phyloP scores from a whole-genome alignment of 2,888 invertebrate genomes.

The Hipparchia sbordonii region DNA sequence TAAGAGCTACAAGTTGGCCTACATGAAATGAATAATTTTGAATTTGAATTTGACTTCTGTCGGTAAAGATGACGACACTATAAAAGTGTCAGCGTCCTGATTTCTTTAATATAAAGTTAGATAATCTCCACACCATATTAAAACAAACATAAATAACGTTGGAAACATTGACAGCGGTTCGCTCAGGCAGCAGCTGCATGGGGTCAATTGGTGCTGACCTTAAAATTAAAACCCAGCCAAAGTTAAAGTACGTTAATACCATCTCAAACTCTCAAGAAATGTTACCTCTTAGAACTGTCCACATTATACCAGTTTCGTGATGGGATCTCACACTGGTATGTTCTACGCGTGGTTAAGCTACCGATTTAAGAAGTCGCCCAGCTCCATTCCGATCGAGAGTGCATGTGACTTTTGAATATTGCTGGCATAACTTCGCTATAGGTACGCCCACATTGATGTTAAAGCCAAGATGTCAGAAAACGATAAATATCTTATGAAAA shows the following conservation, averaged over 20 bases:
- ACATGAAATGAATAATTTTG: too few species aligned
- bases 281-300: constrained; percentile 49
- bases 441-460: background rate
- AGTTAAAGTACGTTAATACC: constrained; percentile 48
- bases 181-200: constrained; percentile 68
- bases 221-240: constrained; percentile 61
- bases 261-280: constrained; percentile 29
- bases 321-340: constrained; percentile 7
- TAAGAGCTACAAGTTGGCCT: too few species aligned
- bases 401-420: background rate
- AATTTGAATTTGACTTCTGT: background rate
- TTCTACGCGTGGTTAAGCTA: constrained; percentile 1
- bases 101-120: too few species aligned
- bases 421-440: background rate
- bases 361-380: background rate
- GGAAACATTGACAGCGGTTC: constrained; percentile 61
- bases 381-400: background rate
- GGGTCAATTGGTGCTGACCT: constrained; percentile 78
- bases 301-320: constrained; percentile 45
- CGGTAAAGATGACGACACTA: background rate
- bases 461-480: background rate
- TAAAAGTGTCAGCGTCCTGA: too few species aligned
- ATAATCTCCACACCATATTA: background rate
- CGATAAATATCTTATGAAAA: background rate
- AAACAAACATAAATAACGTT: constrained; percentile 36